phyloP scores from a whole-genome alignment of 2,113 vertebrate genomes.

The Scytalopus superciliaris region DNA sequence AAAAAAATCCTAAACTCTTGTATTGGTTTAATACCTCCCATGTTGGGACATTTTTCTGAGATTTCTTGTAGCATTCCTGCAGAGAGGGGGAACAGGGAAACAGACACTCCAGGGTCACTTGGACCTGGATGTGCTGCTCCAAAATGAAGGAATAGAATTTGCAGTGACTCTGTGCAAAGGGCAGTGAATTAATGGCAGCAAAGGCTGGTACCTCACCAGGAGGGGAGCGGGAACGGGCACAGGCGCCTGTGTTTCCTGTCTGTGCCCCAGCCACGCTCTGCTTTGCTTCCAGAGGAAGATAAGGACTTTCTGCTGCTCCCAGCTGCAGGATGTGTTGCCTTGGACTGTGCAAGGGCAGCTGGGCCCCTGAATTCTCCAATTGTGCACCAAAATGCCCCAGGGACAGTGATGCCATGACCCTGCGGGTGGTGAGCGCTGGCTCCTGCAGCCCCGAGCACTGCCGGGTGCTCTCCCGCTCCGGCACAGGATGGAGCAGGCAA shows the following conservation, averaged over 20 bases:
- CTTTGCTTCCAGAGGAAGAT: neutral
- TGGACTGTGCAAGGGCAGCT: fast-evolving
- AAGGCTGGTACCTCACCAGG: fast-evolving
- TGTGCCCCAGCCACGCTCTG: fast-evolving
- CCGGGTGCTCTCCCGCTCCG: no score
- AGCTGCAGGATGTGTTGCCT: fast-evolving
- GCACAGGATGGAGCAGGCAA: fast-evolving
- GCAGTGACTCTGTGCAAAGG: fast-evolving
- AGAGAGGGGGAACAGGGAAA: neutral
- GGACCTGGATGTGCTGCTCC: neutral
- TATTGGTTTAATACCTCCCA: neutral
- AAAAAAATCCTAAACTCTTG: neutral
- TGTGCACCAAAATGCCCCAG: fast-evolving
- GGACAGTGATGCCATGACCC: fast-evolving
- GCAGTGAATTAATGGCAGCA: fast-evolving
- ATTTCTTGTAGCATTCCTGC: neutral
- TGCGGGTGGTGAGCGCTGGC: fast-evolving
- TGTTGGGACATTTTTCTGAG: no score
- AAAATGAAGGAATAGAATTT: neutral
- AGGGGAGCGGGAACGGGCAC: fast-evolving
- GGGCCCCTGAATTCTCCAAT: fast-evolving
- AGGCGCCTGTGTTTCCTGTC: fast-evolving
- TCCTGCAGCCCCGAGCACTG: neutral
- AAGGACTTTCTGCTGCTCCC: neutral
- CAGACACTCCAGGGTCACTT: neutral